Evolutionary conservation across 2,888 invertebrate species (phyloP).

Genomic region (Drosophila mayaguana): DNA sequence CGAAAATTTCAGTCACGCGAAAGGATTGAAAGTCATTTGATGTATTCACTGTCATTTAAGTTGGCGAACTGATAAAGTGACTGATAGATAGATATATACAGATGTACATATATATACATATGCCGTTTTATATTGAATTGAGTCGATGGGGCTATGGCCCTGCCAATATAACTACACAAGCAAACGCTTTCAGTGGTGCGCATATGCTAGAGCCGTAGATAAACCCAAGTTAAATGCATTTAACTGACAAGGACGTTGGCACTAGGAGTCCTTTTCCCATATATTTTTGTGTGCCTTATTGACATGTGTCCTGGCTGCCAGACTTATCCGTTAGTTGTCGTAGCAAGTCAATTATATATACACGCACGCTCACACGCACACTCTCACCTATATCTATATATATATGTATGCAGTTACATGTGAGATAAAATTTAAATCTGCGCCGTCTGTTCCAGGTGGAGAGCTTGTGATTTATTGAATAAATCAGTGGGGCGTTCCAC

Average conservation of each 20-base stretch:
- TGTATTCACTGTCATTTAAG: slow-evolving; percentile 78
- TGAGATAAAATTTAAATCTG: slow-evolving; percentile 70
- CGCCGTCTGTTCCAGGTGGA: slow-evolving; percentile 46
- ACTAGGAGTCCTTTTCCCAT: slow-evolving; percentile 13
- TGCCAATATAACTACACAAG: slow-evolving; percentile 49
- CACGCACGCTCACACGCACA: not conserved
- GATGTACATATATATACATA: not conserved
- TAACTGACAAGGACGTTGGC: slow-evolving; percentile 62
- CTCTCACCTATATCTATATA: not conserved
- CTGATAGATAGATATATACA: slow-evolving; percentile 54
- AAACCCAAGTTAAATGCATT: slow-evolving; percentile 65
- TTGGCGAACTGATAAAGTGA: slow-evolving; percentile 65
- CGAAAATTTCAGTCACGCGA: slow-evolving; percentile 79
- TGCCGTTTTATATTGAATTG: slow-evolving; percentile 45
- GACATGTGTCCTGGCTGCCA: slow-evolving; percentile 63
- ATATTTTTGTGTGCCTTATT: slow-evolving; percentile 33
- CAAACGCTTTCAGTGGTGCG: slow-evolving; percentile 41
- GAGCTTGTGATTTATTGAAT: slow-evolving; percentile 78
- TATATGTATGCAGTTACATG: slow-evolving; percentile 5
- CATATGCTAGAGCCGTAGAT: slow-evolving; percentile 20
- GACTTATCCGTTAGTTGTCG: slow-evolving; percentile 33
- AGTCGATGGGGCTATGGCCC: slow-evolving; percentile 41
- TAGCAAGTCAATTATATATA: slow-evolving; percentile 35
- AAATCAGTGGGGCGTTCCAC: slow-evolving; percentile 66
- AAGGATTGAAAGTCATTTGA: slow-evolving; percentile 79